Evolutionary conservation across 2,797 vertebrate genomes (phyloP).

Genomic region (Pantherophis alleghaniensis): DNA sequence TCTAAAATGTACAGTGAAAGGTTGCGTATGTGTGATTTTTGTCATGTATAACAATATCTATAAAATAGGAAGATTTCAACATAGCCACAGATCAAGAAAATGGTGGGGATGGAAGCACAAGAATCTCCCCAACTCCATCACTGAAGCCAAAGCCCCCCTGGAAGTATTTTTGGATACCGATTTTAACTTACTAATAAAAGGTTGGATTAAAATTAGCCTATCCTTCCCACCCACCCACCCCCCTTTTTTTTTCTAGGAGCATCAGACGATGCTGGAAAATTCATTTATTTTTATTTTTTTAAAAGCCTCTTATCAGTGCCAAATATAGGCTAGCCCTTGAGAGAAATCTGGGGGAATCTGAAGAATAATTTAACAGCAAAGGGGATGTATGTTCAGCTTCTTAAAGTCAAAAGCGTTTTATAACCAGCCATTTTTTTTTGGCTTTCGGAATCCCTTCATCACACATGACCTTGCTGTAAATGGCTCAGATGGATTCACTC

Average conservation of each 20-base stretch:
- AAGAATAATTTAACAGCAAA: background rate
- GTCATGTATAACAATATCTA: background rate
- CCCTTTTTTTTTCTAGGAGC: background rate
- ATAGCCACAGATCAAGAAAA: background rate
- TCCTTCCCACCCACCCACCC: rapidly evolving
- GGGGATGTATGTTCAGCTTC: background rate
- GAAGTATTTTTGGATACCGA: background rate
- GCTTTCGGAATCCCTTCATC: conserved; percentile 2
- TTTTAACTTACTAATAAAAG: background rate
- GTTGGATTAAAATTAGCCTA: background rate
- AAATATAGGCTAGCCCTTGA: rapidly evolving
- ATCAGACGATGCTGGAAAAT: background rate
- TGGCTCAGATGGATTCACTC: conserved; percentile 48
- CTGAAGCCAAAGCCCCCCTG: background rate
- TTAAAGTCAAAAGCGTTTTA: conserved; percentile 6
- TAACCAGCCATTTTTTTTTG: background rate
- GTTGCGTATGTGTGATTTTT: background rate
- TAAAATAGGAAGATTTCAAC: background rate
- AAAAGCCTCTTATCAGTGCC: background rate
- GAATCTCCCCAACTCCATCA: background rate
- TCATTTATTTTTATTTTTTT: background rate
- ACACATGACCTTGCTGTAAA: conserved; percentile 27
- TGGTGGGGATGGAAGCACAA: too few relatives aligned
- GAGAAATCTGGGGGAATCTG: background rate
- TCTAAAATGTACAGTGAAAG: background rate